Evolutionary conservation across 2,888 invertebrate species (phyloP).

Genomic region (Phragmatobia fuliginosa): DNA sequence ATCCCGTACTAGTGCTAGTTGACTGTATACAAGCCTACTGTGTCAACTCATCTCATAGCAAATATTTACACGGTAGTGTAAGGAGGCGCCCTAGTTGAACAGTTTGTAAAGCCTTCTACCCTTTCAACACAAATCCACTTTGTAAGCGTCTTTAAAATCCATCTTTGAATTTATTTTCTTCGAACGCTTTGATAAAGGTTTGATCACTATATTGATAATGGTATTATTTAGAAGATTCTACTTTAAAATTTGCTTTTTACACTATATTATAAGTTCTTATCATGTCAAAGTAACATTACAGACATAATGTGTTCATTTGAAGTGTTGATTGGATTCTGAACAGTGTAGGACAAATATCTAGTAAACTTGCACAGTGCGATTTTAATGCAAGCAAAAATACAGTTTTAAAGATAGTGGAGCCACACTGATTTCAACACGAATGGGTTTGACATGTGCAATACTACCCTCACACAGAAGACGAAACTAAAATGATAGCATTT

Average conservation of each 20-base stretch:
- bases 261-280: not conserved
- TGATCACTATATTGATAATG: slow-evolving; percentile 51
- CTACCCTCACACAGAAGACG: too few relatives aligned
- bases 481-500: too few relatives aligned
- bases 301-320: not conserved
- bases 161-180: slow-evolving; percentile 56
- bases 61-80: slow-evolving; percentile 69
- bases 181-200: slow-evolving; percentile 44
- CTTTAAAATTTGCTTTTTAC: slow-evolving; percentile 18
- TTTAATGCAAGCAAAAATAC: not conserved
- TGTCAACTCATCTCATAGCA: slow-evolving; percentile 75
- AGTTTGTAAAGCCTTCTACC: slow-evolving; percentile 61
- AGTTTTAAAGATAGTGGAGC: too few relatives aligned
- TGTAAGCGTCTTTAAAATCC: slow-evolving; percentile 55
- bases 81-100: slow-evolving; percentile 68
- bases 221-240: slow-evolving; percentile 30
- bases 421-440: too few relatives aligned
- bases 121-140: slow-evolving; percentile 70
- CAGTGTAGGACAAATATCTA: not conserved
- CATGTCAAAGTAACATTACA: not conserved
- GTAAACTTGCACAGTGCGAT: not conserved
- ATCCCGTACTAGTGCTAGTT: slow-evolving; percentile 46
- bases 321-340: not conserved
- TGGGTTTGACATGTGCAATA: too few relatives aligned
- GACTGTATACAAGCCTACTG: slow-evolving; percentile 55